Evolutionary conservation across 2,888 invertebrate species (phyloP), one percentile per base, ranked within the genome.

Genomic region (Invenusta paracnida): DNA sequence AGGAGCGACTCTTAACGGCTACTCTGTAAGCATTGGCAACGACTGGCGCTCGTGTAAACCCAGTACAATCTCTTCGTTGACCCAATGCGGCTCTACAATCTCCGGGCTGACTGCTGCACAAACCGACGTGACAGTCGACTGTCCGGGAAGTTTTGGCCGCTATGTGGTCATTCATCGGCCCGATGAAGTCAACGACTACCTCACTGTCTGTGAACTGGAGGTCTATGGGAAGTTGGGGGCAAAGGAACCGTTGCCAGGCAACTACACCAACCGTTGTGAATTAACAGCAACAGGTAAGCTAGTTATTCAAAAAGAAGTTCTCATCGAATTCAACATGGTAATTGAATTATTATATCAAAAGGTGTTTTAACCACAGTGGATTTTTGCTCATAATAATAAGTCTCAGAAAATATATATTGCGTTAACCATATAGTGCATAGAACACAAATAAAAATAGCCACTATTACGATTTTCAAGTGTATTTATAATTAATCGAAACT

Each of bases 211-310:
- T 73, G 73, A 73, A 25, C 17, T 73, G 27, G 73, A 73, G 27
- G 73, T 25, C 23, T 73, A 23, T 25, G 73, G 73, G 17, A 73
- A 2, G 17, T 5, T 73, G 73, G 17, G 17, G 17, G 2, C 73
- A 73, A 5, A 73, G 27, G 27, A 23, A 5, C 23, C 17, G 2
- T 13, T 23, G 17, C 23, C 17, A 5, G 23, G 23, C 25, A 23
- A 73, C 23, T 73, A 73, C 73, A n/a, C 73, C 2, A 73, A 73
- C 23, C 73, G 73, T 23, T 73, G 73, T 73, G 73, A 73, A 73
- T 23, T 73, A 2, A 73, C 73, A 23, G 17, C 17, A 23, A 73
- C 73, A 73, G 17, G 73, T 73, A 23, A 23, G 73, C 2, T 25
- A 23, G 23, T 48, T 48, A 5, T 48, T n/a, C n/a, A n/a, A n/a